phyloP scores from a whole-genome alignment of 2,888 invertebrate species.

The Tiliacea aurago region DNA sequence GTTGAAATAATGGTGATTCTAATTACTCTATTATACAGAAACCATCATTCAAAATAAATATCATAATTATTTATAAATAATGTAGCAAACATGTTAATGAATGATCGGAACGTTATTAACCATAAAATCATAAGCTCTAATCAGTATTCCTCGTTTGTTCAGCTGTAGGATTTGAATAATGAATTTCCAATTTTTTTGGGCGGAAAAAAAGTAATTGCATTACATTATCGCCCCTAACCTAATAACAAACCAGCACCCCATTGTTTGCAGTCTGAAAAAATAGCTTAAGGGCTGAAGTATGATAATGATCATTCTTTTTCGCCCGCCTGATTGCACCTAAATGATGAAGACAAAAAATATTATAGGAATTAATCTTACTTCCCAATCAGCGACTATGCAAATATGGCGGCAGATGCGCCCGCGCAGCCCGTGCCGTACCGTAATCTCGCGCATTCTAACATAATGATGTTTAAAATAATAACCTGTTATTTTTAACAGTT shows the following conservation, averaged over 20 bases:
- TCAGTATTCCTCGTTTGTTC: conserved; percentile 84
- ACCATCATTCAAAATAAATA: conserved; percentile 8
- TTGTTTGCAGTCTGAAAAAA: conserved; percentile 89
- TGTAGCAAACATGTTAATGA: conserved; percentile 34
- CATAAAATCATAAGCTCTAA: conserved; percentile 75
- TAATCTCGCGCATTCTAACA: conserved; percentile 63
- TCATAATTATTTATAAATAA: conserved; percentile 40
- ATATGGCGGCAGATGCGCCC: conserved; percentile 85
- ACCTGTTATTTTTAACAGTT: conserved; percentile 77
- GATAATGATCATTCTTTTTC: conserved; percentile 89
- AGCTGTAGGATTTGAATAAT: conserved; percentile 90
- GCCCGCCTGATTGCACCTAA: conserved; percentile 88
- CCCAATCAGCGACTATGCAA: conserved; percentile 89
- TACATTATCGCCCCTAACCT: conserved; percentile 90
- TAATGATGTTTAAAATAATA: conserved; percentile 73
- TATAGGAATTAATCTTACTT: conserved; percentile 87
- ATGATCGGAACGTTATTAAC: conserved; percentile 45
- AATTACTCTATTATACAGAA: conserved; percentile 18
- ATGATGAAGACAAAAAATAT: conserved; percentile 90
- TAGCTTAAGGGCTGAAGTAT: conserved; percentile 90
- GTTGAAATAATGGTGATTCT: conserved; percentile 23
- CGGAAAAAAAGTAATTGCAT: conserved; percentile 88
- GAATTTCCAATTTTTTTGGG: conserved; percentile 81
- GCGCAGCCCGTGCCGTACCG: conserved; percentile 80
- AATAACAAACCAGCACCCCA: conserved; percentile 89